Conservation (phyloP, 2,113 vertebrate species). For the Mellivora capensis region DNA sequence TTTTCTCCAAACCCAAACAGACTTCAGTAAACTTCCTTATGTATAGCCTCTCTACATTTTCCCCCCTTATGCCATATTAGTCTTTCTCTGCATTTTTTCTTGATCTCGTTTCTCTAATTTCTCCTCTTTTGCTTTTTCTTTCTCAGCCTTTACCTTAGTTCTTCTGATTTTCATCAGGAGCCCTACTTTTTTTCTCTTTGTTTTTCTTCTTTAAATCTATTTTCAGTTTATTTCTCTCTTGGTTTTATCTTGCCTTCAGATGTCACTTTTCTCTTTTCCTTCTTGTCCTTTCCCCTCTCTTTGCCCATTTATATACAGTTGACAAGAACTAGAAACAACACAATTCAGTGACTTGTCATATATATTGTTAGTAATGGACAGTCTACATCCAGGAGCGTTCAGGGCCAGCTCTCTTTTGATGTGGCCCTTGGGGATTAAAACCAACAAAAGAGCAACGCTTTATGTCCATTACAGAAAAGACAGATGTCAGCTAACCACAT, state of each 20-base stretch:
- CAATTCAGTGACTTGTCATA: background rate
- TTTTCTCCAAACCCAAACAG: background rate
- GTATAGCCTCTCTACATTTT: background rate
- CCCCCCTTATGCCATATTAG: no score
- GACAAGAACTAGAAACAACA: background rate
- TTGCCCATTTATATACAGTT: background rate
- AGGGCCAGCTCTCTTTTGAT: slow-evolving; percentile 3
- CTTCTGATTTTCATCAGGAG: background rate
- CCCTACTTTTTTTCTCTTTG: background rate
- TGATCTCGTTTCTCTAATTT: background rate
- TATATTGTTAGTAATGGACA: background rate
- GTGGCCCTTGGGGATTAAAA: background rate
- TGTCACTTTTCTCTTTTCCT: background rate
- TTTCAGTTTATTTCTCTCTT: background rate
- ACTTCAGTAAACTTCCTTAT: background rate
- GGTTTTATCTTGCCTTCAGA: background rate
- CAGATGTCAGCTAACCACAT: background rate
- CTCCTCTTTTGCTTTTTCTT: background rate
- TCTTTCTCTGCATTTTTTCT: background rate
- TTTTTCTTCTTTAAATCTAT: background rate
- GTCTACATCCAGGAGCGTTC: background rate
- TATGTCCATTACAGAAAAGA: background rate
- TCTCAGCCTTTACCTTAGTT: background rate
- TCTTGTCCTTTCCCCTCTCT: background rate
- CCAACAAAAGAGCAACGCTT: background rate